Conservation (phyloP, 2,888 invertebrate species). For the Ditula angustiorana region DNA sequence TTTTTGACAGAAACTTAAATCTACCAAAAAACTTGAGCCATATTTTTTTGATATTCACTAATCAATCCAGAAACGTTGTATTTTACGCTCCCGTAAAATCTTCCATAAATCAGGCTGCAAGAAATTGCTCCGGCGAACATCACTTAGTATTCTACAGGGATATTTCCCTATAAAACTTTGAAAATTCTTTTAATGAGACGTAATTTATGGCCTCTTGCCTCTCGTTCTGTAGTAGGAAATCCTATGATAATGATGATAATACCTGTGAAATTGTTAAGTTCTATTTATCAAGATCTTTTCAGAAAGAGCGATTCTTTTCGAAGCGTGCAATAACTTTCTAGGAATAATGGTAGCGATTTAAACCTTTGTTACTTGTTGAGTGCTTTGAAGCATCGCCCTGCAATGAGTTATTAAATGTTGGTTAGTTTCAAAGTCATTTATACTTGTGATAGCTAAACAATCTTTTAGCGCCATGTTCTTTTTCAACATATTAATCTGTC, state of each 20-base stretch:
- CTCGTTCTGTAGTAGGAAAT: conserved; percentile 9
- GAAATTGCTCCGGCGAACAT: conserved; percentile 44
- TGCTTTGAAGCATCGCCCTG: too few relatives aligned
- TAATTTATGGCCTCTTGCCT: conserved; percentile 38
- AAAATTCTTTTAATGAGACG: conserved; percentile 56
- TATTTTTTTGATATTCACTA: conserved; percentile 32
- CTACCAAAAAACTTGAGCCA: conserved; percentile 18
- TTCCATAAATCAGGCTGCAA: conserved; percentile 60
- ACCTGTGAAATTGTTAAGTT: not conserved
- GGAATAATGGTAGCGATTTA: not conserved
- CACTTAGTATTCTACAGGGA: conserved; percentile 49
- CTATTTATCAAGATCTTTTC: not conserved
- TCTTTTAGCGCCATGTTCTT: too few relatives aligned
- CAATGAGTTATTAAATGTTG: too few relatives aligned
- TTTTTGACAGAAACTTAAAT: not conserved
- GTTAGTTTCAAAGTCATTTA: too few relatives aligned
- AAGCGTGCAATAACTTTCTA: not conserved
- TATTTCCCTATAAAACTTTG: conserved; percentile 49
- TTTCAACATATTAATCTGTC: too few relatives aligned
- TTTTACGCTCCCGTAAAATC: conserved; percentile 67
- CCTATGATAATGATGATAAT: not conserved
- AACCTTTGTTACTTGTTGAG: too few relatives aligned
- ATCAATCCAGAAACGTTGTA: conserved; percentile 31
- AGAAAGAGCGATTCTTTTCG: not conserved
- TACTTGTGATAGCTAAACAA: too few relatives aligned